Base-by-base conservation (phyloP, 2,888 invertebrate genomes). In the Drosophila formosana region DNA sequence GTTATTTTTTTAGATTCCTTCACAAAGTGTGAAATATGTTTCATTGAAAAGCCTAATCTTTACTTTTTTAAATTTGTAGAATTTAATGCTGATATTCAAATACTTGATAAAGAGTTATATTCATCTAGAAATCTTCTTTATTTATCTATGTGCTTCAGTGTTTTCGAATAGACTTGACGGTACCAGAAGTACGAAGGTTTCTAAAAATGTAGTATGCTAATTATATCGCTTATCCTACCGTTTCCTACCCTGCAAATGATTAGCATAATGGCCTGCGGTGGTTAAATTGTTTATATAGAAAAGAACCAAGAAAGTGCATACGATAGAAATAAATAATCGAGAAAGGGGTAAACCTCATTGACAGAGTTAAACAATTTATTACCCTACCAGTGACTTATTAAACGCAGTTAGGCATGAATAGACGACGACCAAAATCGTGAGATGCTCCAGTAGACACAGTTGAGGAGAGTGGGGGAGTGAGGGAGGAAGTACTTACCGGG, bases 351-450 rank as follows among this genome's bases (percentile, higher is more conserved):
- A 73, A 63, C 57, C 62, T 53, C 72, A 83, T 69, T 70, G 81
- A 62, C 68, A 62, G 66, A 25, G 61, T 52, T 32, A 53, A 47
- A 28, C 57, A 63, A 87, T 87, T 83, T 83, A 83, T 83, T 63
- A 47, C 75, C 56, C 60, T 47, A 53, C 43, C 55, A 65, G 77
- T 86, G 87, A 83, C 71, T 83, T 83, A 82, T 80, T 78, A 72
- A 83, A 87, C 66, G 66, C 84, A 80, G 75, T 64, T 76, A 25
- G 70, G 75, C 81, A 83, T 83, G 72, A 80, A 72, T 57, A 55
- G 13, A n/a, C 13, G 28, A 25, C 37, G 30, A 4, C 57, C 4
- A 13, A 51, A 43, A 47, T 32, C 41, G 45, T 37, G 28, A 75
- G 80, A 79, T 75, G 79, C 75, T 75, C 45, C 28, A 63, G 50